Evolutionary conservation across 2,113 vertebrate genomes (phyloP).

Genomic region (Perca fluviatilis): DNA sequence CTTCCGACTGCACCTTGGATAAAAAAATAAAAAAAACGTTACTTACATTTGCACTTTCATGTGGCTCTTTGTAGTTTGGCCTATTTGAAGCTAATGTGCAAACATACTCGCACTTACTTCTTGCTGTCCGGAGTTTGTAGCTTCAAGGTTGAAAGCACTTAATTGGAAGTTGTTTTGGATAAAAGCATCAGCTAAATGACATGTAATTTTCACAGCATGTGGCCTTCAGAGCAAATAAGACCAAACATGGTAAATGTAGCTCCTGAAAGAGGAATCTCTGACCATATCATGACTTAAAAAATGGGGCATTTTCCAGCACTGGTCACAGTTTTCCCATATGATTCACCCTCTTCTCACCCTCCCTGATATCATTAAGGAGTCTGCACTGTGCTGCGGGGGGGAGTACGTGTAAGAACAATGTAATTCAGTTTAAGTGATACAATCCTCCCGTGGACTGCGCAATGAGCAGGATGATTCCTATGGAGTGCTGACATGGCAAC

Average conservation of each 20-base stretch:
- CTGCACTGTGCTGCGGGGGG: background rate
- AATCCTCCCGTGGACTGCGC: conserved; percentile 15
- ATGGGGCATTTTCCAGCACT: conserved; percentile 1
- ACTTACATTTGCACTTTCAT: too few relatives aligned
- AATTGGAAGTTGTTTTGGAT: too few relatives aligned
- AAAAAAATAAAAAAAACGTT: too few relatives aligned
- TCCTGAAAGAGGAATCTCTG: background rate
- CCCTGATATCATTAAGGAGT: conserved; percentile 11
- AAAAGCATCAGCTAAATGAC: too few relatives aligned
- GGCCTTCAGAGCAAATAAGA: background rate
- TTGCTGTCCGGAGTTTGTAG: too few relatives aligned
- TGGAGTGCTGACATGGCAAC: conserved; percentile 10
- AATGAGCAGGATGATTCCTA: conserved; percentile 24
- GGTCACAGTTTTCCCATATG: conserved; percentile 26
- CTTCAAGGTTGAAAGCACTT: too few relatives aligned
- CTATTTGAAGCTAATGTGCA: too few relatives aligned
- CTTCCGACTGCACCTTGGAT: too few relatives aligned
- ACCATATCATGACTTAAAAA: background rate
- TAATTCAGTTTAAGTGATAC: conserved; percentile 40
- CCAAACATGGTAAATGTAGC: conserved; percentile 16
- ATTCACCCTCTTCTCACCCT: conserved; percentile 37
- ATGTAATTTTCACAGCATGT: background rate
- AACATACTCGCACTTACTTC: too few relatives aligned
- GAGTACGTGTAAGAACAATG: conserved; percentile 38
- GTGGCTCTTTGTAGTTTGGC: too few relatives aligned